Evolutionary conservation across 2,797 vertebrate species (phyloP).

Genomic region (Apogon talboti): DNA sequence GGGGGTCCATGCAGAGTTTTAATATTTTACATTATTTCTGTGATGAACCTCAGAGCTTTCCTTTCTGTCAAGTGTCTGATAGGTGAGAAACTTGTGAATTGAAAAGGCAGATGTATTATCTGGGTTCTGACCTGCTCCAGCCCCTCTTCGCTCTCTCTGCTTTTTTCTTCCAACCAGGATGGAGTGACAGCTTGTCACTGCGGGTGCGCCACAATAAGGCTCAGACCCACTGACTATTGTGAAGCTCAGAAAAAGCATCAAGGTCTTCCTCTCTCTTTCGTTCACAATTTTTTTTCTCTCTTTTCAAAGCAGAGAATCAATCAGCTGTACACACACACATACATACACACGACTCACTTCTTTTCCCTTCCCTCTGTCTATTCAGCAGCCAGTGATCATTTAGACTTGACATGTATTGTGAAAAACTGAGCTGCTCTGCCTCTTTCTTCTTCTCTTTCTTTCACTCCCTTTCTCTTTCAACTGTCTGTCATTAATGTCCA

Average conservation of each 20-base stretch:
- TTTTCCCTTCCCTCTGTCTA: slow-evolving; percentile 88
- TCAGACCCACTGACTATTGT: slow-evolving; percentile 87
- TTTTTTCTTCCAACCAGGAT: slow-evolving; percentile 57
- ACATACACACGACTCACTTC: slow-evolving; percentile 72
- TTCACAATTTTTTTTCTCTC: slow-evolving; percentile 76
- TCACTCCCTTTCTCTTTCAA: slow-evolving; percentile 82
- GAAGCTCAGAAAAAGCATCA: slow-evolving; percentile 90
- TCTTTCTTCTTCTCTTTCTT: slow-evolving; percentile 82
- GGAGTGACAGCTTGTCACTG: slow-evolving; percentile 90
- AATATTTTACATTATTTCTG: slow-evolving; percentile 14
- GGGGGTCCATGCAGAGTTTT: background rate
- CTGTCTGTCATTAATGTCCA: slow-evolving; percentile 96
- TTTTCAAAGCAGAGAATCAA: slow-evolving; percentile 95
- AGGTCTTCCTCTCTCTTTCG: slow-evolving; percentile 84
- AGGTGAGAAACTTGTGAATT: slow-evolving; percentile 74
- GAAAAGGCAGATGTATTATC: slow-evolving; percentile 83
- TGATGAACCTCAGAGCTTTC: slow-evolving; percentile 13
- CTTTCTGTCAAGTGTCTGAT: slow-evolving; percentile 53
- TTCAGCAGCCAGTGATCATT: slow-evolving; percentile 97
- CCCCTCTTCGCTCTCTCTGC: slow-evolving; percentile 47
- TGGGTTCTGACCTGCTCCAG: slow-evolving; percentile 54
- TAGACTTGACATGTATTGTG: slow-evolving; percentile 98
- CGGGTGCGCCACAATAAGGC: slow-evolving; percentile 89
- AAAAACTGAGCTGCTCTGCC: slow-evolving; percentile 92
- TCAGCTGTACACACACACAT: slow-evolving; percentile 84